These are phyloP conservation scores for Choloepus didactylus DNA, from an alignment of 2,797 vertebrate genomes.

Conservation along the genomic window DNA sequence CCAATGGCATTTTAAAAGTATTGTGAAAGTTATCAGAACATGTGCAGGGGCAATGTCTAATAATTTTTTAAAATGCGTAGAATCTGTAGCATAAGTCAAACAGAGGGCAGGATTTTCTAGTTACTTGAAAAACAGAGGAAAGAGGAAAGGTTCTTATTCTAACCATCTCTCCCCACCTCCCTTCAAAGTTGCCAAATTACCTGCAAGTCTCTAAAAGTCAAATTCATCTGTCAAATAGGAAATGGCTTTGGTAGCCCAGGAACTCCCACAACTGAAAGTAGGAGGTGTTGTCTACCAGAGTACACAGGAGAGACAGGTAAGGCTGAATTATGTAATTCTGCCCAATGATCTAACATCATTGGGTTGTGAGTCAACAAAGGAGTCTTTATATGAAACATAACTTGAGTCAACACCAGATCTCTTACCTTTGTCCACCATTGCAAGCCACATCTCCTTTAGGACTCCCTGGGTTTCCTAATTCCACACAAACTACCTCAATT, in stretches of 20 bases:
- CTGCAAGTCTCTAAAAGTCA: constrained; percentile 53
- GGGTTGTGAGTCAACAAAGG: constrained; percentile 72
- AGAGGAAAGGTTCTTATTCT: background rate
- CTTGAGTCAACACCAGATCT: constrained; percentile 45
- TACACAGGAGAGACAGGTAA: constrained; percentile 66
- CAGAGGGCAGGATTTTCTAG: constrained; percentile 30
- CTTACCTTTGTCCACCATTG: constrained; percentile 66
- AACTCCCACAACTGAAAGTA: constrained; percentile 57
- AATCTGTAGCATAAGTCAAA: constrained; percentile 35
- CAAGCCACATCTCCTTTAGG: constrained; percentile 37
- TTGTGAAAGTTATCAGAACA: constrained; percentile 42
- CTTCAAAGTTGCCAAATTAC: constrained; percentile 53
- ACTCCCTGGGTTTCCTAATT: background rate
- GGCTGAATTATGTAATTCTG: constrained; percentile 75
- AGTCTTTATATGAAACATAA: constrained; percentile 72
- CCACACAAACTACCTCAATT: background rate
- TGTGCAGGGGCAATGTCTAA: background rate
- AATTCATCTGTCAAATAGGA: constrained; percentile 60
- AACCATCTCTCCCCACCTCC: background rate
- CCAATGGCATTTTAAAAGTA: background rate
- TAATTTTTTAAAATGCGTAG: background rate
- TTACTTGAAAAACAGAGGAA: background rate
- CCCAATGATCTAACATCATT: constrained; percentile 62
- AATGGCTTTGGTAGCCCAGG: constrained; percentile 68
- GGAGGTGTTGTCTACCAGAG: constrained; percentile 46